Evolutionary conservation across 2,113 vertebrate genomes (phyloP).

Genomic region (Macaca mulatta): DNA sequence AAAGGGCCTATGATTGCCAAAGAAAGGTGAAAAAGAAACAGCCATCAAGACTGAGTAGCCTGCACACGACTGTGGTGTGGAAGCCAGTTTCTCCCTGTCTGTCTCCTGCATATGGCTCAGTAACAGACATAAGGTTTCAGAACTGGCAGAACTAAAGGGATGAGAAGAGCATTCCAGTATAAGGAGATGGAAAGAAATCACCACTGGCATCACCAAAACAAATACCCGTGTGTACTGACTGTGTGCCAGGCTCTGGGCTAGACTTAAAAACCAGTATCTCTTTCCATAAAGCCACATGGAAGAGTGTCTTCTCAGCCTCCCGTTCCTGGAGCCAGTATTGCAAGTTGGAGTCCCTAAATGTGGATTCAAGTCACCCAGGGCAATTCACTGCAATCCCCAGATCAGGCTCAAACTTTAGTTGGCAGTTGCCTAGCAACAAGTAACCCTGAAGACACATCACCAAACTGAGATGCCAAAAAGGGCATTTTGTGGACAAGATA

Average conservation of each 20-base stretch:
- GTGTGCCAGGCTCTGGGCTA: conserved; percentile 34
- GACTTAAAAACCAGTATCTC: conserved; percentile 51
- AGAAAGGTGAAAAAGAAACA: background rate
- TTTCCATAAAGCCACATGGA: background rate
- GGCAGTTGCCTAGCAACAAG: conserved; percentile 77
- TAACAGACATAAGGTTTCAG: background rate
- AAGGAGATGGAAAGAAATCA: background rate
- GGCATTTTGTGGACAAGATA: conserved; percentile 71
- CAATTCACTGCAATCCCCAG: conserved; percentile 68
- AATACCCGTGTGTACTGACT: background rate
- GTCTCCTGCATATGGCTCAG: background rate
- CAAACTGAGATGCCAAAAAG: conserved; percentile 67
- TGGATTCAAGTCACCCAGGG: conserved; percentile 68
- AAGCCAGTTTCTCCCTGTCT: background rate
- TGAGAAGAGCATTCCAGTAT: background rate
- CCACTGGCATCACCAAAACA: conserved; percentile 14
- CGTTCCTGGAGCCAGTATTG: background rate
- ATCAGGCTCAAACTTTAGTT: conserved; percentile 71
- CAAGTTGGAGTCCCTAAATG: conserved; percentile 63
- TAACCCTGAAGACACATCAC: conserved; percentile 75
- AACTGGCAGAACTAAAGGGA: background rate
- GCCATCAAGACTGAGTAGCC: background rate
- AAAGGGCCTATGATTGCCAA: background rate
- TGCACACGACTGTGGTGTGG: background rate
- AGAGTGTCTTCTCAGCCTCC: conserved; percentile 48